Base-by-base conservation (phyloP, 2,797 vertebrate species). In the Crocidura indochinensis region DNA sequence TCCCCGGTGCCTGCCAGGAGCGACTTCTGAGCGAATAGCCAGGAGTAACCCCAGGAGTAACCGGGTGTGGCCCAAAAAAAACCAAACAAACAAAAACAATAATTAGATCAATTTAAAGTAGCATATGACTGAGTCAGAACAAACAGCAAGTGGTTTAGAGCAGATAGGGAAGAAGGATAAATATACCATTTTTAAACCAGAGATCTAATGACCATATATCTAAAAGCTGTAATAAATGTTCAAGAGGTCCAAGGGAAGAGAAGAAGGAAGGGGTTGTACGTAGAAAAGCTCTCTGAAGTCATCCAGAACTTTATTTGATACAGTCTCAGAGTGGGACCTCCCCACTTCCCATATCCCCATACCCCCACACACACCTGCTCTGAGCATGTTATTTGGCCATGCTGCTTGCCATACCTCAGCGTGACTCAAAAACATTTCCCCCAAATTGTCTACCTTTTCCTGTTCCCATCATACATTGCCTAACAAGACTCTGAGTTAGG, bases 91-190 rank as follows among this genome's bases (percentile, higher is more conserved):
- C n/a, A n/a, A n/a, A n/a, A n/a, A n/a, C n/a, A 75, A 47, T 89
- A 81, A 84, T 38, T 67, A 10, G 47, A 38, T 64, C 60, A 62
- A 20, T 12, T 6, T 76, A 49, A 92, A 74, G 60, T 62, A 74
- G 88, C 89, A 71, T 83, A 47, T 88, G 19, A 91, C 15, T 77
- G 90, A 78, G n/a, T 68, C 82, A 69, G 85, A 73, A 77, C 84
- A 71, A 87, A 15, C 26, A 72, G 80, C 38, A 85, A 12, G 78
- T 88, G 38, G 84, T 85, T 90, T 84, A 87, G 87, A 78, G 26
- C 46, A 91, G 92, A 81, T 67, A 82, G 62, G 86, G n/a, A 81
- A 86, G 87, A 78, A 26, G 60, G 76, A 51, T 74, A 79, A 76
- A 64, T 22, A 60, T 62, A 51, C 3, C 8, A 27, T 71, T 85